These are phyloP conservation scores for Syngnathus rostellatus DNA, from an alignment of 2,797 vertebrate genomes.

Conservation along the genomic window DNA sequence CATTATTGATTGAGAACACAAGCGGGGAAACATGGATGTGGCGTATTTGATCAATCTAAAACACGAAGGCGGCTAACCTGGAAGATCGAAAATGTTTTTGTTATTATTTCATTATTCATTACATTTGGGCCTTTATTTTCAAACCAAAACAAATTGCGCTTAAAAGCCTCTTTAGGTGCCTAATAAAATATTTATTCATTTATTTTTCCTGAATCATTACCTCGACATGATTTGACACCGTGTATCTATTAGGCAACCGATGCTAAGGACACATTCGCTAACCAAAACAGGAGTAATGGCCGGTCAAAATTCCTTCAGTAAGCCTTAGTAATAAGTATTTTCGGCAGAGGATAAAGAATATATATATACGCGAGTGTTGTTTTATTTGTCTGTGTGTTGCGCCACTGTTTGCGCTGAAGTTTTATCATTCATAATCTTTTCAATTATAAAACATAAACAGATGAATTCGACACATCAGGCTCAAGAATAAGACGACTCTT, in stretches of 20 bases:
- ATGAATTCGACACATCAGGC: neutral
- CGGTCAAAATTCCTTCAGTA: neutral
- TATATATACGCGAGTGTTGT: neutral
- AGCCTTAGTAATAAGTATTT: neutral
- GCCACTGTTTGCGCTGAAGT: neutral
- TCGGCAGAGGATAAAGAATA: neutral
- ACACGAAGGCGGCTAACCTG: neutral
- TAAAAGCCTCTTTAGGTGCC: neutral
- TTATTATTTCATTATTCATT: neutral
- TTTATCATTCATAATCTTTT: neutral
- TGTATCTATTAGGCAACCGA: no score
- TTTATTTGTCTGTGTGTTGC: neutral
- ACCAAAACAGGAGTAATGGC: neutral
- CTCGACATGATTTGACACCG: no score
- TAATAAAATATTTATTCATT: no score
- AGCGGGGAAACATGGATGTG: neutral
- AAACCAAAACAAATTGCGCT: neutral
- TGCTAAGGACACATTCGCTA: neutral
- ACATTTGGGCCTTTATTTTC: neutral
- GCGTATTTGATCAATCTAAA: neutral
- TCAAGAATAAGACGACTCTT: neutral
- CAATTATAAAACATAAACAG: neutral
- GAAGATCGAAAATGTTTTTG: neutral
- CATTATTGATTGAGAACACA: slow-evolving; percentile 20
- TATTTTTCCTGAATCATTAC: no score